Evolutionary conservation across 92 coral and sea anemone genomes (phyloP).

Genomic region (Zoanthus sansibaricus): DNA sequence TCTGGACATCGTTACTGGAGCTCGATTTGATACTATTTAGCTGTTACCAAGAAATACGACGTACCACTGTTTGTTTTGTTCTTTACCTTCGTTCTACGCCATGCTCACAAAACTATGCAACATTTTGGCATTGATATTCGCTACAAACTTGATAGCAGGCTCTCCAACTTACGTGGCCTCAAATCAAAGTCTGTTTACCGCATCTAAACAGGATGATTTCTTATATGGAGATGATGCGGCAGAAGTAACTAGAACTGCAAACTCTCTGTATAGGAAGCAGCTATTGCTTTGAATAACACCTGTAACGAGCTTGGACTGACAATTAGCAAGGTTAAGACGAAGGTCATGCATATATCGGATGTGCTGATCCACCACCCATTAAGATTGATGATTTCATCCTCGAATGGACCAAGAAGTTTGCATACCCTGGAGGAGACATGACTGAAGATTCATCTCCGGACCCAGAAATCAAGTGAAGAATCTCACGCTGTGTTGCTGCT

Average conservation of each 20-base stretch:
- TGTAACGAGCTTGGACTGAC: not conserved
- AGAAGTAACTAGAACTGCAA: not conserved
- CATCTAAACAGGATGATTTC: not conserved
- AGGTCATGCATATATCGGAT: not conserved
- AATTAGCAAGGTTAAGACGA: not conserved
- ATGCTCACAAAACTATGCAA: not conserved
- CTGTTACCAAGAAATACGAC: too few relatives aligned
- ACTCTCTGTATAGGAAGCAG: not conserved
- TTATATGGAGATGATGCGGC: not conserved
- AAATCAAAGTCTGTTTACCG: not conserved
- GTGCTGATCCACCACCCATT: not conserved
- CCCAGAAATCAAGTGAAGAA: not conserved
- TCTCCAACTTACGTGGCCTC: not conserved
- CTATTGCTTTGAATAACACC: not conserved
- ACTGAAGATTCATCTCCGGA: not conserved
- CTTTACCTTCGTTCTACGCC: not conserved
- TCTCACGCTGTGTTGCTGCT: not conserved
- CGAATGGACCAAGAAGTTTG: constrained; percentile 14
- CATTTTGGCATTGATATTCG: not conserved
- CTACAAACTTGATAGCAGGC: not conserved
- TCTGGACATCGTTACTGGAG: too few relatives aligned
- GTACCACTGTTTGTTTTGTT: not conserved
- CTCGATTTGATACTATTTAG: too few relatives aligned
- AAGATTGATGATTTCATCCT: constrained; percentile 8
- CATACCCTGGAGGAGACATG: constrained; percentile 34